A percentile compares a stretch with the other conserved stretches of the same genome.
phyloP scores from a whole-genome alignment of 2,888 invertebrate genomes.

The Schrankia costaestrigalis region DNA sequence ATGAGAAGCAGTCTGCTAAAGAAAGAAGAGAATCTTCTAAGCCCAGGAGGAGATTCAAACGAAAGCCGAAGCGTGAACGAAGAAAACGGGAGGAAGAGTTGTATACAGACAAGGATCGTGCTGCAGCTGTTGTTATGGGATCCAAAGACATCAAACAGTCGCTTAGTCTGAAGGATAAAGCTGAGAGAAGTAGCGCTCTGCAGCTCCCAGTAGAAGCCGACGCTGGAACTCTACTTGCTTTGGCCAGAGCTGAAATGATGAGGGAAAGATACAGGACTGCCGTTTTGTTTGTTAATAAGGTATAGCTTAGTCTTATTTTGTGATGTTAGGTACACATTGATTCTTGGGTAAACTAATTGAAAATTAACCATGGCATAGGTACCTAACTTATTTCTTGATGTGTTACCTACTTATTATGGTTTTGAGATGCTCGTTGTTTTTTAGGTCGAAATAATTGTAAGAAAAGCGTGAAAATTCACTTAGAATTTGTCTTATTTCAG shows the following conservation, averaged over 20 bases:
- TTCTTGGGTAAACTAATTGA: too few relatives aligned
- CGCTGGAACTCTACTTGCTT: slow-evolving; percentile 86
- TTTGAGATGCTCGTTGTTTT: too few relatives aligned
- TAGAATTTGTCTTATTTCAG: slow-evolving; percentile 70
- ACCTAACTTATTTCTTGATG: too few relatives aligned
- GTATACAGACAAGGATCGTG: slow-evolving; percentile 94
- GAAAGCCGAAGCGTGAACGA: slow-evolving; percentile 63
- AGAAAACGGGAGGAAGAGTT: slow-evolving; percentile 83
- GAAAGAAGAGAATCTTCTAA: slow-evolving; percentile 61
- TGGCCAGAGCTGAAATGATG: slow-evolving; percentile 88
- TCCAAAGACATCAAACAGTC: slow-evolving; percentile 94
- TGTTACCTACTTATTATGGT: too few relatives aligned
- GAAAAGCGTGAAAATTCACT: background rate
- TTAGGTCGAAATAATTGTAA: too few relatives aligned
- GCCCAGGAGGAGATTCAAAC: slow-evolving; percentile 55
- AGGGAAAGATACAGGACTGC: slow-evolving; percentile 87
- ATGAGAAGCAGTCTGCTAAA: slow-evolving; percentile 53
- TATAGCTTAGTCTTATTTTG: too few relatives aligned
- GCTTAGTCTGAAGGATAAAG: slow-evolving; percentile 87
- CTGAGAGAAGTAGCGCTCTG: slow-evolving; percentile 86
- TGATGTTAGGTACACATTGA: too few relatives aligned
- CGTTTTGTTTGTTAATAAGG: slow-evolving; percentile 90
- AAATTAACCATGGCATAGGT: too few relatives aligned
- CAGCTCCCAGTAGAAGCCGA: slow-evolving; percentile 90
- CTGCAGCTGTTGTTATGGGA: slow-evolving; percentile 93